These are phyloP conservation scores for Sebastes trivittatus DNA, from an alignment of 2,797 vertebrate genomes.

Conservation along the genomic window DNA sequence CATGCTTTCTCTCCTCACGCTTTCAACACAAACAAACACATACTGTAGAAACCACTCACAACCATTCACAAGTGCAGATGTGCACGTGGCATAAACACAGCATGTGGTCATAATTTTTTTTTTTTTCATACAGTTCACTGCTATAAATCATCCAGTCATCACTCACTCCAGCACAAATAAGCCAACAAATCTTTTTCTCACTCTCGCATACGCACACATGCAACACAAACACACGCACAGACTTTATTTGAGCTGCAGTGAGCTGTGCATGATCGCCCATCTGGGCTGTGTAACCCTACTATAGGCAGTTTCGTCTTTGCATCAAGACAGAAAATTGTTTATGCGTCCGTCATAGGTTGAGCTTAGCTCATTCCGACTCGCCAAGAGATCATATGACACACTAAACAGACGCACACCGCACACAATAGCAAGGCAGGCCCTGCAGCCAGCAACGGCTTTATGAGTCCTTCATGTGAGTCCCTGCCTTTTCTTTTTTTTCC, in stretches of 20 bases:
- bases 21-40: constrained; percentile 56
- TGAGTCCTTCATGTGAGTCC: constrained; percentile 72
- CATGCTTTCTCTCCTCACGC: constrained; percentile 46
- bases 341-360: constrained; percentile 39
- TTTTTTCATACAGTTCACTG: constrained; percentile 46
- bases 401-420: constrained; percentile 62
- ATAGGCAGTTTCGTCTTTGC: constrained; percentile 38
- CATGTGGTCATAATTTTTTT: constrained; percentile 56
- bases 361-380: constrained; percentile 52
- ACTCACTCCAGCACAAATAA: constrained; percentile 46
- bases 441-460: constrained; percentile 56
- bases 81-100: constrained; percentile 64
- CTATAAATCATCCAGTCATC: constrained; percentile 66
- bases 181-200: constrained; percentile 43
- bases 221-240: constrained; percentile 43
- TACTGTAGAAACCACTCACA: constrained; percentile 51
- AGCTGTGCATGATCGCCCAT: constrained; percentile 43
- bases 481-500: constrained; percentile 23
- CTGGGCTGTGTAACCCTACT: constrained; percentile 37
- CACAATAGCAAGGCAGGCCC: constrained; percentile 54
- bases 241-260: constrained; percentile 41
- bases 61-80: constrained; percentile 65
- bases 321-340: constrained; percentile 49
- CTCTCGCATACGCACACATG: constrained; percentile 27
- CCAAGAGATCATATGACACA: constrained; percentile 55